Evolutionary conservation across 2,113 vertebrate species (phyloP).

Genomic region (Phrynosoma platyrhinos): DNA sequence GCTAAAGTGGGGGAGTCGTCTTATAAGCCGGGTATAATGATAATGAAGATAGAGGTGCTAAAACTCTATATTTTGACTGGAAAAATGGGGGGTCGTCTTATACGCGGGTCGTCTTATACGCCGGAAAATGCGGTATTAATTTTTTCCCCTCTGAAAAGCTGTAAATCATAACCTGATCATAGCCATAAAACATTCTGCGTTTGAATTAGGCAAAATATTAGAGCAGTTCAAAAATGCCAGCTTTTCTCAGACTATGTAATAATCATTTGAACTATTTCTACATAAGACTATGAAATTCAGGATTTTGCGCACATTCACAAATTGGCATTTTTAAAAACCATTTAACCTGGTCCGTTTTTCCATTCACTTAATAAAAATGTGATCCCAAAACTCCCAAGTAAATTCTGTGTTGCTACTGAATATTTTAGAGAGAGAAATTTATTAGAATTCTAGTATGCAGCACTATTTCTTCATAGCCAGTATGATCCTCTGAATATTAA

Average conservation of each 20-base stretch:
- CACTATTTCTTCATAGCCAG: constrained; percentile 27
- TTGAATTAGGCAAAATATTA: background rate
- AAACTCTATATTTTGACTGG: no score
- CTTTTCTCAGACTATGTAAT: background rate
- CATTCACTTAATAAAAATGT: background rate
- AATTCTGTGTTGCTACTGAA: constrained; percentile 34
- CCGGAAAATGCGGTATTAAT: no score
- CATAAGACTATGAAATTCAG: background rate
- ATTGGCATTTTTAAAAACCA: background rate
- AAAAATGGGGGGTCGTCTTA: no score
- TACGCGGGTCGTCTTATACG: no score
- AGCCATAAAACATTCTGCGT: background rate
- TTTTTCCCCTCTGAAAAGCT: background rate
- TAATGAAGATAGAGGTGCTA: no score
- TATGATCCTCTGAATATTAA: constrained; percentile 49
- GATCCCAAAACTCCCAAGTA: background rate
- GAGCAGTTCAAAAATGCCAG: background rate
- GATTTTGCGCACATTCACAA: background rate
- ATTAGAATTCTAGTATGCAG: constrained; percentile 29
- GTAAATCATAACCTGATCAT: background rate
- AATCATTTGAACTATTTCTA: background rate
- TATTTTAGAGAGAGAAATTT: constrained; percentile 46
- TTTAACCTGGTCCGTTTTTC: background rate
- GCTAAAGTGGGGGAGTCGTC: no score
- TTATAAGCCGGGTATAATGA: no score